Conservation (phyloP, 2,888 invertebrate species). For the Gordius sp. region DNA sequence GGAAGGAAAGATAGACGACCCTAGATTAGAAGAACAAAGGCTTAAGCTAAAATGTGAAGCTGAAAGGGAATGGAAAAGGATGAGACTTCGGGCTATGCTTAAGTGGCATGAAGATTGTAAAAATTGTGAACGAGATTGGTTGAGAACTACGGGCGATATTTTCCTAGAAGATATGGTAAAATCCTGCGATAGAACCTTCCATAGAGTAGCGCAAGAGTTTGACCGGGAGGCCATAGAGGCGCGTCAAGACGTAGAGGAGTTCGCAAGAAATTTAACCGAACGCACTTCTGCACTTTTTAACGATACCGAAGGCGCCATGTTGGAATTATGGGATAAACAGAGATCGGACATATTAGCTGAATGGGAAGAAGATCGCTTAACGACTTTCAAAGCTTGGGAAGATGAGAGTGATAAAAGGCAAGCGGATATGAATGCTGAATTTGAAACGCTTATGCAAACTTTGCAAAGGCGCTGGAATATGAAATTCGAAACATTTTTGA, state of each 20-base stretch:
- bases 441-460: not conserved
- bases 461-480: not conserved
- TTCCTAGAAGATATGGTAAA: constrained; percentile 1
- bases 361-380: not conserved
- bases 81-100: not conserved
- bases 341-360: not conserved
- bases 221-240: not conserved
- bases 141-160: not conserved
- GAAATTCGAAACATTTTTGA: not conserved
- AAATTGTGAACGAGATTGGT: not conserved
- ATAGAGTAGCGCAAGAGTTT: not conserved
- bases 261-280: not conserved
- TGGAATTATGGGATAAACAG: constrained; percentile 6
- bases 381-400: constrained; percentile 1
- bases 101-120: not conserved
- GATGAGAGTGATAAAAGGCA: not conserved
- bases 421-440: not conserved
- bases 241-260: not conserved
- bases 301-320: not conserved
- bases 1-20: not conserved
- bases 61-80: constrained; percentile 10
- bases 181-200: not conserved
- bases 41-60: not conserved
- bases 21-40: not conserved
- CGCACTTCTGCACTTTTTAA: not conserved